Base-by-base conservation (phyloP, 1,140 invertebrate genomes). In the Drosophila ohnishii region DNA sequence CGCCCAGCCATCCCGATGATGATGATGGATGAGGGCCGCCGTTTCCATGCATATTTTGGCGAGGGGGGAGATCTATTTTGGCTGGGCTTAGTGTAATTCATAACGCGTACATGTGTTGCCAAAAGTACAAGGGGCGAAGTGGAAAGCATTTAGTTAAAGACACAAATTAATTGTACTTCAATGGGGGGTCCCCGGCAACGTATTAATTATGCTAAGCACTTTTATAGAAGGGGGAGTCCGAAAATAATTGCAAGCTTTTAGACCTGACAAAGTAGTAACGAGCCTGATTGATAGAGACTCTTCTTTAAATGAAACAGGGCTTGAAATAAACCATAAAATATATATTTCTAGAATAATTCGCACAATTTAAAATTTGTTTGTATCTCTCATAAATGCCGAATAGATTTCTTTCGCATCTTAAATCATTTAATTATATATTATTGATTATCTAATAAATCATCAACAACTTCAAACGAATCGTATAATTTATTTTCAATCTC, bases 181-280 rank as follows among this genome's bases (percentile, higher is more conserved):
- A 58, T 25, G 42, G 48, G 19, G 47, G 37, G 25, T 44, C n/a
- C 40, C 11, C n/a, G 28, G n/a, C 14, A 45, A 42, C 35, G 35
- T 71, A 77, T 78, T 71, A 77, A 77, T 77, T 77, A 55, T 71
- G 32, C 39, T 73, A 56, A 75, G 58, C 37, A 63, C 39, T 45
- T 63, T 40, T 66, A 3, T 4, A 35, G 35, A 6, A 22, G 28
- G 44, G 25, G 14, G 11, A 45, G 30, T 19, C 22, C 30, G 3
- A 42, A 57, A 58, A 39, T 44, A 65, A 60, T 42, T 14, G 25
- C 55, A 45, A 16, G 25, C n/a, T n/a, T 6, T 74, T 48, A 50
- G 9, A 19, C 9, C 14, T 19, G 16, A 14, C 9, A 32, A 53
- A 42, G 47, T 45, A 39, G 32, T 59, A n/a, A 19, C 22, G 1